These are phyloP conservation scores for Chirona hameri DNA, from an alignment of 2,888 invertebrate species.

Conservation along the genomic window DNA sequence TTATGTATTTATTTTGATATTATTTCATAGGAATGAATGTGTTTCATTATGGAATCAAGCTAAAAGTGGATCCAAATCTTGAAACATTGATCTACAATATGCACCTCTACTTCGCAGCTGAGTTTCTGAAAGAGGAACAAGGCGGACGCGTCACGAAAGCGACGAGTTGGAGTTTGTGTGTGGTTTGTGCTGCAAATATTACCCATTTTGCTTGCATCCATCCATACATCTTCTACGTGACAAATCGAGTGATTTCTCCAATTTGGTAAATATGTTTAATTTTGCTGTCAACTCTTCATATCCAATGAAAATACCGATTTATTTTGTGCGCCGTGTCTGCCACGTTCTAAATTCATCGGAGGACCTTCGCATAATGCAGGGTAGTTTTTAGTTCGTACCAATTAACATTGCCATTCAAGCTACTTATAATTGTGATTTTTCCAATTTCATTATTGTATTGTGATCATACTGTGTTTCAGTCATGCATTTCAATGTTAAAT, in stretches of 20 bases:
- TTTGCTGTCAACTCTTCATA: not conserved
- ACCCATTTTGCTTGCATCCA: not conserved
- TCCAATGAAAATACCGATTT: not conserved
- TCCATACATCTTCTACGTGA: not conserved
- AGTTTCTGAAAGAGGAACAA: not conserved
- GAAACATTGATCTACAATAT: not conserved
- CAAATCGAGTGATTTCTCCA: not conserved
- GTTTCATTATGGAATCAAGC: too few relatives aligned
- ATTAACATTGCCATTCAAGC: not conserved
- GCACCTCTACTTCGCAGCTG: slow-evolving; percentile 4
- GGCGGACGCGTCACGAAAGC: not conserved
- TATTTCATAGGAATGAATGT: too few relatives aligned
- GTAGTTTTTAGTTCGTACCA: not conserved
- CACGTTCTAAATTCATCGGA: not conserved
- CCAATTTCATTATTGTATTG: not conserved
- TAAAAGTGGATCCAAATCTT: too few relatives aligned
- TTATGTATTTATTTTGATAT: too few relatives aligned
- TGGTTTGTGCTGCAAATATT: not conserved
- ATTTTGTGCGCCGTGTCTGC: not conserved
- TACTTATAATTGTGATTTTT: not conserved
- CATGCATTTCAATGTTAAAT: too few relatives aligned
- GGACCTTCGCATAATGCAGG: not conserved
- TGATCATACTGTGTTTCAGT: not conserved
- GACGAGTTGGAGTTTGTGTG: not conserved
- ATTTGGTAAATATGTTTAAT: not conserved